phyloP scores from a whole-genome alignment of 2,113 vertebrate species.

The Eleginops maclovinus region DNA sequence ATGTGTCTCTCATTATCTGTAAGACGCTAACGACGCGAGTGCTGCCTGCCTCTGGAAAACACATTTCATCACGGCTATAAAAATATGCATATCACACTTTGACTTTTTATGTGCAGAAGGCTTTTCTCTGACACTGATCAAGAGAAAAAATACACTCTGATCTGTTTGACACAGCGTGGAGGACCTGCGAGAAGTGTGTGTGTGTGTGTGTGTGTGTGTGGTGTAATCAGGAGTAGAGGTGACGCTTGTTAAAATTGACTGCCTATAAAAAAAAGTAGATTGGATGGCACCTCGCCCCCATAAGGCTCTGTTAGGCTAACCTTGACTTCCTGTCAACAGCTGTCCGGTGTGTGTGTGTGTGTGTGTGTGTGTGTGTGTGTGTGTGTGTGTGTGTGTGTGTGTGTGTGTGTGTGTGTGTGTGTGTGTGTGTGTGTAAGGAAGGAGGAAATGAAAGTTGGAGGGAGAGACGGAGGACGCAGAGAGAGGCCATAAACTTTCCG shows the following conservation, averaged over 20 bases:
- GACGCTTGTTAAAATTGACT: conserved; percentile 58
- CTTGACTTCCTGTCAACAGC: conserved; percentile 67
- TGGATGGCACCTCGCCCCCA: conserved; percentile 33
- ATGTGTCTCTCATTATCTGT: not conserved
- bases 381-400: too few species aligned
- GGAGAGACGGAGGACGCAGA: not conserved
- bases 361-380: too few species aligned
- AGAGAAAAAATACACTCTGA: not conserved
- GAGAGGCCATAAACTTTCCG: not conserved
- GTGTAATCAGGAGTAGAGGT: conserved; percentile 44
- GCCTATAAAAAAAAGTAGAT: conserved; percentile 52
- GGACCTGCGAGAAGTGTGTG: not conserved
- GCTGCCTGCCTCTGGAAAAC: not conserved
- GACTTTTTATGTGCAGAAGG: not conserved
- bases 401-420: too few species aligned
- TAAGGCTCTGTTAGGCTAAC: conserved; percentile 49
- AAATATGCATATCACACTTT: not conserved
- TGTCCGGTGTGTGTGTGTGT: not conserved
- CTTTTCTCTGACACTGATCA: not conserved
- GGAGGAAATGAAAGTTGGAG: not conserved
- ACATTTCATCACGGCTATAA: not conserved
- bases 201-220: conserved; percentile 11
- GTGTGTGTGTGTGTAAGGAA: too few species aligned
- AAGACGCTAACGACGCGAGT: conserved; percentile 17
- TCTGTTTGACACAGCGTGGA: not conserved